A percentile compares a stretch with the other conserved stretches of the same genome.
Conservation (phyloP, 2,113 vertebrate species). For the Athene noctua region DNA sequence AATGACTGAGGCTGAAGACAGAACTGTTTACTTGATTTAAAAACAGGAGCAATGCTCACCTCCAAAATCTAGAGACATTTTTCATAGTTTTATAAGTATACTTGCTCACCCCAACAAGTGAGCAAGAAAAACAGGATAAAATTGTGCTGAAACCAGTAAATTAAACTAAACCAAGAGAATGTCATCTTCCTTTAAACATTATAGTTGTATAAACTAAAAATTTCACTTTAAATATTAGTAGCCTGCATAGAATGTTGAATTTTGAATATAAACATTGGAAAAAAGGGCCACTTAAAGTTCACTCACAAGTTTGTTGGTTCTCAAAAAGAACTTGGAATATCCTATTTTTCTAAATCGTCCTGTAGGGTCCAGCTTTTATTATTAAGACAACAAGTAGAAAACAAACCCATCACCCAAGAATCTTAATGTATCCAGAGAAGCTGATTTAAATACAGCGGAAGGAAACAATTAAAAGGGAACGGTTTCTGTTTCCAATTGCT, state of each 20-base stretch:
- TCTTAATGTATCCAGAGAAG: conserved; percentile 45
- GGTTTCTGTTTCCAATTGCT: conserved; percentile 56
- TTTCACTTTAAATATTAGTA: neutral
- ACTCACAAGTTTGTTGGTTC: neutral
- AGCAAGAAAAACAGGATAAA: neutral
- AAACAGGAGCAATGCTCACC: neutral
- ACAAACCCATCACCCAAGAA: conserved; percentile 48
- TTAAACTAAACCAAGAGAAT: neutral
- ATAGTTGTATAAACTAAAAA: neutral
- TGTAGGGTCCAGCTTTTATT: conserved; percentile 32
- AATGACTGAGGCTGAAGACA: neutral
- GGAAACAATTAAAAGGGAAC: conserved; percentile 68
- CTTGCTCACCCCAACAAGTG: neutral
- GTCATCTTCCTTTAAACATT: neutral
- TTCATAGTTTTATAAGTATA: neutral
- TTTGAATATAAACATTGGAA: neutral
- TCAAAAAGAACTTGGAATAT: neutral
- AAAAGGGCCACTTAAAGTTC: neutral
- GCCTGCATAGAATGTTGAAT: neutral
- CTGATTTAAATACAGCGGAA: conserved; percentile 61
- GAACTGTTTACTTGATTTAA: neutral
- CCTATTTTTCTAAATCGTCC: neutral
- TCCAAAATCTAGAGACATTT: neutral
- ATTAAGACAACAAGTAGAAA: conserved; percentile 38
- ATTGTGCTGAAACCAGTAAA: neutral